These are phyloP conservation scores for Cheiracanthium punctorium DNA, from an alignment of 2,888 invertebrate species.

Conservation along the genomic window DNA sequence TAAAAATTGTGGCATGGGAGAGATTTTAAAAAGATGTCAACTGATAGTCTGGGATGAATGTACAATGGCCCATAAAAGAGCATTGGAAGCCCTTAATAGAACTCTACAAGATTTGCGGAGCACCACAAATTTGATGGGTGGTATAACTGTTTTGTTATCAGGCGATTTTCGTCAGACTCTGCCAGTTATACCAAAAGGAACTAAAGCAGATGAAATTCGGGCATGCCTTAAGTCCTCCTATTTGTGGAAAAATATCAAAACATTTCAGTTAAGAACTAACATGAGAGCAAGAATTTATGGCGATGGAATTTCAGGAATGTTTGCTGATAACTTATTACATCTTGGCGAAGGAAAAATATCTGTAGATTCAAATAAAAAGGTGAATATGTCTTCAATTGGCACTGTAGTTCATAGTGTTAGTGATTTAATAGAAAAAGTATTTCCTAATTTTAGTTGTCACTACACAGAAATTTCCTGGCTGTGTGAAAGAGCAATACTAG, in stretches of 20 bases:
- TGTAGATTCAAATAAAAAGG: neutral
- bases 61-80: no score
- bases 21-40: neutral
- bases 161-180: constrained; percentile 73
- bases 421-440: constrained; percentile 36
- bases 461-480: constrained; percentile 35
- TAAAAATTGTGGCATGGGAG: neutral
- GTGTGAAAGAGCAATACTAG: constrained; percentile 56
- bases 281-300: constrained; percentile 62
- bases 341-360: constrained; percentile 42
- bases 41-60: neutral
- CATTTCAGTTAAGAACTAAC: constrained; percentile 54
- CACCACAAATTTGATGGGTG: constrained; percentile 29
- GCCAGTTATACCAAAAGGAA: constrained; percentile 69
- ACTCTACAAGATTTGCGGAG: neutral
- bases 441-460: constrained; percentile 18
- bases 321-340: constrained; percentile 43
- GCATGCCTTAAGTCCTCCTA: constrained; percentile 72
- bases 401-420: neutral
- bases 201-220: no score
- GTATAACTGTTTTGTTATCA: constrained; percentile 71
- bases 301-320: constrained; percentile 29
- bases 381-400: neutral
- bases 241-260: constrained; percentile 70
- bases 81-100: no score